Evolutionary conservation across 1,140 invertebrate species (phyloP).

Genomic region (Coelopa frigida): DNA sequence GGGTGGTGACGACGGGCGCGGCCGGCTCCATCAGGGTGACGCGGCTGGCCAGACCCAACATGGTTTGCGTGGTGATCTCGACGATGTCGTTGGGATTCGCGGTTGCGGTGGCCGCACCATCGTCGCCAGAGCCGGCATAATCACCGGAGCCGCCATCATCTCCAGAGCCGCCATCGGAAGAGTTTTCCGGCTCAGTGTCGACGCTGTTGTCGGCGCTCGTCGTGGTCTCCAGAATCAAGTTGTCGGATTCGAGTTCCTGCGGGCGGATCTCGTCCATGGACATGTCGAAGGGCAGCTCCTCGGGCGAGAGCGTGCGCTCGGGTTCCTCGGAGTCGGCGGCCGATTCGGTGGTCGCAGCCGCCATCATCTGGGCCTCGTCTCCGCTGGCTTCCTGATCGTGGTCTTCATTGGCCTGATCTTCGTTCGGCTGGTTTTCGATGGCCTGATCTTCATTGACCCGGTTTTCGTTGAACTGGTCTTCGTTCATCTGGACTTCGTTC

Average conservation of each 20-base stretch:
- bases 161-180: too few species aligned
- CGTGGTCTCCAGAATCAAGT: slow-evolving; percentile 31
- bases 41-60: slow-evolving; percentile 41
- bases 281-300: slow-evolving; percentile 35
- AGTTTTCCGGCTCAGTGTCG: neutral
- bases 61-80: slow-evolving; percentile 44
- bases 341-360: too few species aligned
- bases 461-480: neutral
- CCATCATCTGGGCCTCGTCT: too few species aligned
- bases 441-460: neutral
- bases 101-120: slow-evolving; percentile 17
- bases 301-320: slow-evolving; percentile 24
- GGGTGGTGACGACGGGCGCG: slow-evolving; percentile 34
- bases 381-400: neutral
- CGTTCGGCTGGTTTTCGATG: neutral
- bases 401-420: neutral
- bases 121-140: neutral
- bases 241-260: slow-evolving; percentile 26
- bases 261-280: slow-evolving; percentile 11
- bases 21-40: slow-evolving; percentile 47
- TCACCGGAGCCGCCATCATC: too few species aligned
- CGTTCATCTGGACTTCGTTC: neutral
- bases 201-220: slow-evolving; percentile 1
- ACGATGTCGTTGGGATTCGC: slow-evolving; percentile 33
- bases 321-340: slow-evolving; percentile 12